These are phyloP conservation scores for Periparus ater DNA, from an alignment of 2,797 vertebrate species.

Conservation along the genomic window DNA sequence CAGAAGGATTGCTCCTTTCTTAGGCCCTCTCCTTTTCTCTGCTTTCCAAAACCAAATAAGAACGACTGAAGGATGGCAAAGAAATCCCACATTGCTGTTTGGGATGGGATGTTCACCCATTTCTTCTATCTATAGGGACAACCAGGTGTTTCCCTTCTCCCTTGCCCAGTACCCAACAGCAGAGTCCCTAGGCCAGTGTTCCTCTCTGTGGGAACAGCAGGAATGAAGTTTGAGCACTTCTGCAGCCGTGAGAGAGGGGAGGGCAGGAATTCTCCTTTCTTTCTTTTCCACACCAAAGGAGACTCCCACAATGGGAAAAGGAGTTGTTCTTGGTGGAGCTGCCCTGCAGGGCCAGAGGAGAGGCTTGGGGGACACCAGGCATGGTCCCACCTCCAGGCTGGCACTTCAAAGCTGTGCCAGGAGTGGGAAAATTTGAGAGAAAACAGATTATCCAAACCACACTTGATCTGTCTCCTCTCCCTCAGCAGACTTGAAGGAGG, in stretches of 20 bases:
- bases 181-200: background rate
- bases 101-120: background rate
- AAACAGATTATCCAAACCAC: background rate
- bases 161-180: background rate
- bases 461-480: background rate
- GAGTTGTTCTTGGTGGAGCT: background rate
- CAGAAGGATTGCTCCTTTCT: background rate
- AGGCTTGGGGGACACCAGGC: background rate
- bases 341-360: background rate
- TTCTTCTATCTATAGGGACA: background rate
- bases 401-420: background rate
- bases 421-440: background rate
- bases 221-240: background rate
- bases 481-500: accelerated
- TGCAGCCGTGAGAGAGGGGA: background rate
- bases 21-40: background rate
- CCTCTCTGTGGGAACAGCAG: background rate
- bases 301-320: background rate
- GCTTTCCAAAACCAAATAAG: background rate
- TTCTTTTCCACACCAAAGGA: background rate
- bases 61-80: background rate
- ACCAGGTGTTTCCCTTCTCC: background rate
- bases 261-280: background rate
- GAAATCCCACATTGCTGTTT: background rate
- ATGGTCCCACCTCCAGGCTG: background rate